phyloP scores from a whole-genome alignment of 2,888 invertebrate genomes.

The Perdita meconis region DNA sequence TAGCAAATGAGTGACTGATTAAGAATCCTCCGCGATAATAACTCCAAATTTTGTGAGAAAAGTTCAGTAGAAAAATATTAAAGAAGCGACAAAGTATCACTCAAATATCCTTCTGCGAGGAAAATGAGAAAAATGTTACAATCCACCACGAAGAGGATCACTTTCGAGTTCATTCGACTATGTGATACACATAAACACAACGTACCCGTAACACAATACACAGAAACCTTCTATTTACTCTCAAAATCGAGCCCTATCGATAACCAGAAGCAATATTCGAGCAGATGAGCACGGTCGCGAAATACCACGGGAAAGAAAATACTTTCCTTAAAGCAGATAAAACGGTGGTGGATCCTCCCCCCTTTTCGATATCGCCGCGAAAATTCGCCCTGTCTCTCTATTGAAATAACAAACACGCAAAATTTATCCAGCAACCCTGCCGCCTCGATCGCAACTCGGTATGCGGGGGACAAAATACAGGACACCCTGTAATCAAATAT shows the following conservation, averaged over 20 bases:
- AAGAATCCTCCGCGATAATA: too few relatives aligned
- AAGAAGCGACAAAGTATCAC: too few relatives aligned
- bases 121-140: too few relatives aligned
- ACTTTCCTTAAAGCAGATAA: conserved; percentile 52
- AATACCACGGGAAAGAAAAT: conserved; percentile 51
- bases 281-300: conserved; percentile 33
- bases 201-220: conserved; percentile 11
- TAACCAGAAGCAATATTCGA: conserved; percentile 50
- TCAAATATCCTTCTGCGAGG: too few relatives aligned
- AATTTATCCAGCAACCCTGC: conserved; percentile 15
- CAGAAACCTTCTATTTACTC: conserved; percentile 35
- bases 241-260: conserved; percentile 52
- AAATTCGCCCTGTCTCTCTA: conserved; percentile 14
- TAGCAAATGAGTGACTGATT: too few relatives aligned
- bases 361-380: conserved; percentile 30
- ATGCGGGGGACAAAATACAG: too few relatives aligned
- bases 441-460: too few relatives aligned
- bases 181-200: conserved; percentile 10
- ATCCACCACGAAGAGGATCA: background rate
- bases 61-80: too few relatives aligned
- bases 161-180: conserved; percentile 10
- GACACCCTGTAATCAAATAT: too few relatives aligned
- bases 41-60: too few relatives aligned
- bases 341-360: conserved; percentile 26
- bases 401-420: conserved; percentile 35